phyloP scores from a whole-genome alignment of 1,140 invertebrate genomes.

The Halictus rubicundus region DNA sequence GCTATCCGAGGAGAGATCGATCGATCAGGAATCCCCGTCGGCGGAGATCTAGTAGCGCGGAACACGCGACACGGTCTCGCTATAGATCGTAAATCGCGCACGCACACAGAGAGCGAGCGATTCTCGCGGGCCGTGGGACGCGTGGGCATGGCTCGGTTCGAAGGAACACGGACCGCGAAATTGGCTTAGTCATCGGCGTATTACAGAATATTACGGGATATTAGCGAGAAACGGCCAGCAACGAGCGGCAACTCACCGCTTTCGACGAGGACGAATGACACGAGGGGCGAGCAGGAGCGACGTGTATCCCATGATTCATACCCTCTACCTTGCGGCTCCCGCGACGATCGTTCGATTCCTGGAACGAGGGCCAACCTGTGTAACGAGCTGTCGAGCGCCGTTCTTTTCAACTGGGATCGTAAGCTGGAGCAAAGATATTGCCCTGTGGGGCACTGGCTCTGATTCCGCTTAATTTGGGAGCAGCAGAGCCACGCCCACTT shows the following conservation, averaged over 20 bases:
- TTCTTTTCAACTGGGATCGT: slow-evolving; percentile 1
- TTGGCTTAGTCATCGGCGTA: slow-evolving; percentile 67
- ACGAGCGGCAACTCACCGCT: slow-evolving; percentile 26
- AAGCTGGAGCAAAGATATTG: too few relatives aligned
- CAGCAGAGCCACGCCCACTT: too few relatives aligned
- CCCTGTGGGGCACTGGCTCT: too few relatives aligned
- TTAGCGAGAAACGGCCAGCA: slow-evolving; percentile 48
- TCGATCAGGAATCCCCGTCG: not conserved
- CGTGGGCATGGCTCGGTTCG: slow-evolving; percentile 13
- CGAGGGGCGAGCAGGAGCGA: slow-evolving; percentile 20
- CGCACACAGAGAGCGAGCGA: slow-evolving; percentile 4
- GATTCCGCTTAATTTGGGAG: too few relatives aligned
- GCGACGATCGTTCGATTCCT: slow-evolving; percentile 48
- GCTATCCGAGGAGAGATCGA: not conserved
- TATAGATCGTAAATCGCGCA: too few relatives aligned
- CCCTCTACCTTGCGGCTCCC: slow-evolving; percentile 46
- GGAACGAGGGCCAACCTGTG: slow-evolving; percentile 23
- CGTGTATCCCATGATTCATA: slow-evolving; percentile 51
- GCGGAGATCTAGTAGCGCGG: slow-evolving; percentile 12
- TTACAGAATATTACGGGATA: slow-evolving; percentile 63
- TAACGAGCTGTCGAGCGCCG: slow-evolving; percentile 8
- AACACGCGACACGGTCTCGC: slow-evolving; percentile 8
- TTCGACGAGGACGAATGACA: slow-evolving; percentile 9
- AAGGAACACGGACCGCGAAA: slow-evolving; percentile 44
- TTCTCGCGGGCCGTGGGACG: not conserved